Base-by-base conservation (phyloP, 2,797 vertebrate species). In the Semaprochilodus insignis region DNA sequence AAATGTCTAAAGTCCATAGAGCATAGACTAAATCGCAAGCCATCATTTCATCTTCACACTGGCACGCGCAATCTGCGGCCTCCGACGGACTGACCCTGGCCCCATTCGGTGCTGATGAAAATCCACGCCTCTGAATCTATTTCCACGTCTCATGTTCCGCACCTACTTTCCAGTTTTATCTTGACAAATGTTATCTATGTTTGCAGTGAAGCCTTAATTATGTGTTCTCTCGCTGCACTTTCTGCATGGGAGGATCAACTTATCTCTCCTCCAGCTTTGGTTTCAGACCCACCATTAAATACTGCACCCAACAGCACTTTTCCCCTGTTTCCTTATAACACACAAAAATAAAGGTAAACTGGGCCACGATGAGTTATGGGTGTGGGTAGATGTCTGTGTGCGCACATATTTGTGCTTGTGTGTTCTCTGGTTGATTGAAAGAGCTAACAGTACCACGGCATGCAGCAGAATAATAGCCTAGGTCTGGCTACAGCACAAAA, bases 301-400 rank as follows among this genome's bases (percentile, higher is more conserved):
- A 92, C 87, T 92, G 91, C 90, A 88, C 89, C 84, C 82, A 89
- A 55, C 87, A 87, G 91, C 91, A 90, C 79, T 88, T 90, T 89
- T 44, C 70, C 51, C 6, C 62, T 34, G 66, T 84, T 88, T 91
- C 78, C 85, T 86, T 71, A 84, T 72, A 87, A 78, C 85, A 82
- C 85, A 83, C 81, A 86, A 84, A 77, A 81, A 70, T n/a, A 54
- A 74, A 88, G 62, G 78, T 78, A 90, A 91, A 89, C 86, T 87
- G 80, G 79, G 84, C 85, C 83, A 88, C 77, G 73, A 86, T 81
- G 83, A 84, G 75, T 52, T 85, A 74, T 52, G 73, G 13, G 55
- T 67, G 40, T 17, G 36, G 10, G n/a, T 40, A 4, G 48, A 67
- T 67, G 36, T 65, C 65, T n/a, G 27, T 74, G 73, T 63, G 27